These are phyloP conservation scores for Galeruca laticollis DNA, from an alignment of 2,888 invertebrate genomes.

Conservation along the genomic window DNA sequence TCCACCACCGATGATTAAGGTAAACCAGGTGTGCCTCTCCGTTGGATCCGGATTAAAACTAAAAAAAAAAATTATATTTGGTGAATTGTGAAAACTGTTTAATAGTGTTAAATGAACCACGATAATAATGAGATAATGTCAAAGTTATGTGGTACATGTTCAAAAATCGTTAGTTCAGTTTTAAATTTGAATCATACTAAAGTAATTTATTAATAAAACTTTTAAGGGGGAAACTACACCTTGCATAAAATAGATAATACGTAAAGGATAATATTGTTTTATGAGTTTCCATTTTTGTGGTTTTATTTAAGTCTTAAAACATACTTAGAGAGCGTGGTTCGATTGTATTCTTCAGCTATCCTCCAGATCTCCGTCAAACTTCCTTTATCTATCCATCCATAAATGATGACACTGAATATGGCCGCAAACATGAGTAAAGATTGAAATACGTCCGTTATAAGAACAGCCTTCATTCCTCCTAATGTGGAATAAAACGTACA, in stretches of 20 bases:
- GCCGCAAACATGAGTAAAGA: constrained; percentile 88
- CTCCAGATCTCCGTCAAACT: constrained; percentile 79
- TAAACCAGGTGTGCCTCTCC: constrained; percentile 86
- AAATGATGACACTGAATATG: constrained; percentile 82
- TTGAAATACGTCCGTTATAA: constrained; percentile 89
- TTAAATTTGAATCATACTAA: too few species aligned
- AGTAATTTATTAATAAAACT: not conserved
- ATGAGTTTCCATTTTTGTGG: not conserved
- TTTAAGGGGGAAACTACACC: too few species aligned
- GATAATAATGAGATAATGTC: too few species aligned
- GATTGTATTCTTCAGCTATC: constrained; percentile 76
- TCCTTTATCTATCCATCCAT: constrained; percentile 77
- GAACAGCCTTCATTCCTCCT: constrained; percentile 92
- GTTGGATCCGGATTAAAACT: constrained; percentile 86
- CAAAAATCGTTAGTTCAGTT: too few species aligned
- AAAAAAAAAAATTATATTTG: constrained; percentile 53
- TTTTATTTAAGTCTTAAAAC: not conserved
- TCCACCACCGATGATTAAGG: constrained; percentile 82
- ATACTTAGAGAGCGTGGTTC: constrained; percentile 80
- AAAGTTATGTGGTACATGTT: too few species aligned
- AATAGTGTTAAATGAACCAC: not conserved
- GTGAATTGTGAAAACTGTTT: not conserved
- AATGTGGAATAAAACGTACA: constrained; percentile 90
- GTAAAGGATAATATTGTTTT: not conserved
- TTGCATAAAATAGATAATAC: too few species aligned